Percentiles rank a stretch among this genome's conserved stretches.
Conservation (phyloP, 64 coral and sea anemone genomes). For the Montipora foliosa region DNA sequence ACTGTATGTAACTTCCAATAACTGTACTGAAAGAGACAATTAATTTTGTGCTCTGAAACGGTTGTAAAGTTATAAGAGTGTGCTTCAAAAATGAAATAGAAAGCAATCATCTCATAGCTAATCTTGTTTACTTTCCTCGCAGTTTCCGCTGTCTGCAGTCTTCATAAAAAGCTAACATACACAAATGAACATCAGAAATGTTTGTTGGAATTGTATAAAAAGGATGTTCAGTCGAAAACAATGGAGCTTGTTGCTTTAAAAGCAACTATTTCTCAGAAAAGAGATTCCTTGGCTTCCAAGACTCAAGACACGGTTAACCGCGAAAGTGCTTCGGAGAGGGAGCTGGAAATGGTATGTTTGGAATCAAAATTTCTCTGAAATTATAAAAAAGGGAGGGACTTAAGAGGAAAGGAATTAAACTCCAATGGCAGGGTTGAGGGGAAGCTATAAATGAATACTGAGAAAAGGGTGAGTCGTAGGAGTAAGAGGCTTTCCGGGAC, state of each 20-base stretch:
- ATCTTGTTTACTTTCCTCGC: not conserved
- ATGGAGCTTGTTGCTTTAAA: slow-evolving; percentile 70
- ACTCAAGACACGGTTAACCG: slow-evolving; percentile 17
- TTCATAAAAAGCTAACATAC: slow-evolving; percentile 84
- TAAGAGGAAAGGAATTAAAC: too few species aligned
- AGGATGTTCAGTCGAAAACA: slow-evolving; percentile 41
- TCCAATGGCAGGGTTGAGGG: too few species aligned
- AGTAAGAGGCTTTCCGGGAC: too few species aligned
- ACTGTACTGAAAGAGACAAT: too few species aligned
- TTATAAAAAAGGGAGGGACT: not conserved
- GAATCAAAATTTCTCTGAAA: not conserved
- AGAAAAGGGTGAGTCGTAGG: too few species aligned
- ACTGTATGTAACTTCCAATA: slow-evolving; percentile 30
- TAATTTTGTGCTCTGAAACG: not conserved
- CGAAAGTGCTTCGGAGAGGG: slow-evolving; percentile 34
- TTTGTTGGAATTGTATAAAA: slow-evolving; percentile 53
- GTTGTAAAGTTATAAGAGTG: too few species aligned
- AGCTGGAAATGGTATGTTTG: slow-evolving; percentile 61
- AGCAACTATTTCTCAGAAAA: slow-evolving; percentile 51
- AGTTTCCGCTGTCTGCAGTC: slow-evolving; percentile 60
- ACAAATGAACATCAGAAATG: slow-evolving; percentile 91
- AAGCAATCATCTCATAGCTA: too few species aligned
- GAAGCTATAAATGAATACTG: too few species aligned
- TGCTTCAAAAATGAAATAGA: too few species aligned
- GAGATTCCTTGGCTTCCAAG: slow-evolving; percentile 10